These are phyloP conservation scores for Calephelis nemesis DNA, from an alignment of 1,140 invertebrate genomes.

Conservation along the genomic window DNA sequence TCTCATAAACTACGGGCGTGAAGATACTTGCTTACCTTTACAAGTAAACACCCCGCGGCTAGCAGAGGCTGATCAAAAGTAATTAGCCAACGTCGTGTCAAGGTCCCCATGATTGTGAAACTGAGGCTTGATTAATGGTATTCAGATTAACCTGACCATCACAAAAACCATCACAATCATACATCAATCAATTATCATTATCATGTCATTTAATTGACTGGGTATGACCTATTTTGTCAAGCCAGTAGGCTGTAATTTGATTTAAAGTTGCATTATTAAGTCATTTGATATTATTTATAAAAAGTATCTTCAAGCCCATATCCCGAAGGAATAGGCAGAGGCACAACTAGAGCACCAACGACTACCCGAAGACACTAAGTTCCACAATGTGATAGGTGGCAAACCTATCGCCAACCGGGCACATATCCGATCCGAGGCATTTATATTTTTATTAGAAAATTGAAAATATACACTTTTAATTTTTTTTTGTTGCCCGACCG, in stretches of 20 bases:
- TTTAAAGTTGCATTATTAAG: not conserved
- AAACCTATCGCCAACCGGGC: no score
- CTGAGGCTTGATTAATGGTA: conserved; percentile 4
- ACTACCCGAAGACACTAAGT: no score
- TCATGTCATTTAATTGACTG: conserved; percentile 11
- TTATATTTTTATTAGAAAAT: no score
- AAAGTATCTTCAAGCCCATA: no score
- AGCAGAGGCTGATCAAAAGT: not conserved
- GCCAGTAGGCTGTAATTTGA: not conserved
- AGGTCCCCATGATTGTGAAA: conserved; percentile 1
- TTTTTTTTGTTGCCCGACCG: no score
- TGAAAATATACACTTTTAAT: no score
- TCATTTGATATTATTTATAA: not conserved
- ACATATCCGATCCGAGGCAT: no score
- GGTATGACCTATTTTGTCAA: conserved; percentile 6
- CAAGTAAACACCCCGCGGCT: not conserved
- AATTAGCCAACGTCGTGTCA: conserved; percentile 4
- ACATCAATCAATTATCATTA: conserved; percentile 15
- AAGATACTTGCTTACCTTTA: no score
- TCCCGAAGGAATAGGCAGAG: no score
- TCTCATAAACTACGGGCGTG: no score
- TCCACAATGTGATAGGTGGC: no score
- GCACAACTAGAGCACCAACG: no score
- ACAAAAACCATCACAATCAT: not conserved
- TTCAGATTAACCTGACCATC: conserved; percentile 1